Base-by-base conservation (phyloP, 2,113 vertebrate species). In the Atrichornis clamosus region DNA sequence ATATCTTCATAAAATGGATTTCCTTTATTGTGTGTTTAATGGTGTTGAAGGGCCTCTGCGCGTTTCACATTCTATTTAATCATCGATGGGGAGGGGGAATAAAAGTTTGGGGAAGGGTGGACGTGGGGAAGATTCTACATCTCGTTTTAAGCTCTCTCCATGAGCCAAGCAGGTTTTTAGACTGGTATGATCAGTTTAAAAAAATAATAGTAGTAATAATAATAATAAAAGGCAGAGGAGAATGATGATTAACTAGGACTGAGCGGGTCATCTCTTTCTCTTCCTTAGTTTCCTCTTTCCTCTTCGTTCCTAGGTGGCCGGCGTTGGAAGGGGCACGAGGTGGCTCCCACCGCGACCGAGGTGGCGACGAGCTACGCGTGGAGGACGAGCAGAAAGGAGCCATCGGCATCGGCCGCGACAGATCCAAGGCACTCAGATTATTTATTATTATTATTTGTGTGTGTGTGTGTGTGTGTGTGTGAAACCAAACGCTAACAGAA, bases 401-500 rank as follows among this genome's bases (percentile, higher is more conserved):
- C 98, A 98, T 98, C 98, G 95, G 98, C 98, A 98, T 98, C 98
- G 98, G 98, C 98, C 97, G 92, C 68, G 97, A 98, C 97, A 98
- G 98, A 98, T 99, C 98, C 99, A 99, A 99, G 99, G 99, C 99
- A 99, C 99, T 99, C 99, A 97, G 98, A 98, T 97, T 98, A 41
- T n/a, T 97, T 97, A n/a, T 70, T 32, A 47, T 52, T 32, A 76
- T 73, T 52, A 84, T 74, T 15, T 59, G 30, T 17, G 95, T 97
- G 97, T 94, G 39, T 13, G 26, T 47, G 55, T 9, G 78, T 60
- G 52, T 20, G 44, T 98, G 46, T 26, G 78, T 26, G 67, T 18
- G 56, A 97, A 97, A 99, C 98, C 98, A 98, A 99, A 98, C 96
- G 98, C 99, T 98, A 99, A 98, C 93, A 99, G 98, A 98, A 98